A percentile compares a stretch with the other conserved stretches of the same genome.
Evolutionary conservation across 2,888 invertebrate species (phyloP).

Genomic region (Spisula subtruncata): DNA sequence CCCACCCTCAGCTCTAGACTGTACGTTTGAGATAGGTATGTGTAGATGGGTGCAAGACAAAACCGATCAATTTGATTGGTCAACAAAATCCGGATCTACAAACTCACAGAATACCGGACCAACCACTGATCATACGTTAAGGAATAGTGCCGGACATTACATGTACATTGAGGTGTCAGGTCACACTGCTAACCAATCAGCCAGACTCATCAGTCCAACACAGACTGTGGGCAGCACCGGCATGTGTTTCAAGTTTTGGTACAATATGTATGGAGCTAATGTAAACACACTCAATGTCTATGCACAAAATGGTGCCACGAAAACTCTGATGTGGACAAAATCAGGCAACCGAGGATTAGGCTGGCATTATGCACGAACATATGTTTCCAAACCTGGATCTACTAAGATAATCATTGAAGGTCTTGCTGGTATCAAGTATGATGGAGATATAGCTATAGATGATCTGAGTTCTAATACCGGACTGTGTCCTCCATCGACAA

Average conservation of each 20-base stretch:
- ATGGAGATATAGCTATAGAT: constrained; percentile 82
- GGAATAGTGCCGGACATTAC: constrained; percentile 80
- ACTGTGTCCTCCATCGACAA: constrained; percentile 73
- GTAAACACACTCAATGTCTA: constrained; percentile 83
- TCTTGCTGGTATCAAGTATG: constrained; percentile 74
- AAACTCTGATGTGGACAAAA: constrained; percentile 75
- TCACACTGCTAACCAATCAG: constrained; percentile 74
- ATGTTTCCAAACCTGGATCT: constrained; percentile 70
- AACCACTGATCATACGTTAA: constrained; percentile 83
- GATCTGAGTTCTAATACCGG: constrained; percentile 78
- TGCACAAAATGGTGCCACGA: constrained; percentile 60
- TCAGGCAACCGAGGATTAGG: constrained; percentile 81
- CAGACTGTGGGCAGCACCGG: constrained; percentile 71
- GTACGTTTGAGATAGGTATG: constrained; percentile 83
- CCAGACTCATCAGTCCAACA: constrained; percentile 78
- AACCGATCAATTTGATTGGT: constrained; percentile 84
- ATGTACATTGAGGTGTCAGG: constrained; percentile 79
- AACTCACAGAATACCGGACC: constrained; percentile 82
- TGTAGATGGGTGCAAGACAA: constrained; percentile 84
- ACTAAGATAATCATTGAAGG: constrained; percentile 81
- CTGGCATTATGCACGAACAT: constrained; percentile 83
- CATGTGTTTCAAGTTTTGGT: constrained; percentile 86
- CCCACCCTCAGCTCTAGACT: constrained; percentile 79
- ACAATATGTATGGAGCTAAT: constrained; percentile 86
- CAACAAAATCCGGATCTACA: constrained; percentile 75